Evolutionary conservation across 2,797 vertebrate genomes (phyloP).

Genomic region (Poeciliopsis gracilis): DNA sequence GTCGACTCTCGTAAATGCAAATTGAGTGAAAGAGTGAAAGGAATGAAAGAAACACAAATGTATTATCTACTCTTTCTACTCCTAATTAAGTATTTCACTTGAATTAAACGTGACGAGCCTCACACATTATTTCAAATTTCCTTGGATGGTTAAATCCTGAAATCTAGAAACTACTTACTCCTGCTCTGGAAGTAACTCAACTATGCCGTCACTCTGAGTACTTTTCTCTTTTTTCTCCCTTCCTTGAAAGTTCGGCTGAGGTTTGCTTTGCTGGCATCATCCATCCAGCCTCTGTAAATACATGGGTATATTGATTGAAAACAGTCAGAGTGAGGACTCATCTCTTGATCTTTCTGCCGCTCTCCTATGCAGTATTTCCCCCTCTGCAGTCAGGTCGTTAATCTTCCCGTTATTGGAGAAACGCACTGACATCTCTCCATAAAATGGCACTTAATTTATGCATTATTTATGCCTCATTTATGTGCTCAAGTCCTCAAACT

Average conservation of each 20-base stretch:
- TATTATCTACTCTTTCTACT: neutral
- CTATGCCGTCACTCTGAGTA: conserved; percentile 41
- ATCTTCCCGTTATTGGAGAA: conserved; percentile 78
- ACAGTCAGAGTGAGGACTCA: conserved; percentile 67
- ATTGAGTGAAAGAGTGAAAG: neutral
- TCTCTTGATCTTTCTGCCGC: conserved; percentile 60
- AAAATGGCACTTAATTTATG: conserved; percentile 81
- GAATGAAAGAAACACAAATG: neutral
- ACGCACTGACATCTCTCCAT: conserved; percentile 75
- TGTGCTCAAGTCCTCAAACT: conserved; percentile 72
- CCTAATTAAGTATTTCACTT: conserved; percentile 4
- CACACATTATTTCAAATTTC: conserved; percentile 6
- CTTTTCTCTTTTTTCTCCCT: conserved; percentile 32
- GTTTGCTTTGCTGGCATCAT: conserved; percentile 66
- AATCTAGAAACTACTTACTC: conserved; percentile 3
- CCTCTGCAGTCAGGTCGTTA: conserved; percentile 67
- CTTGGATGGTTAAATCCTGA: conserved; percentile 3
- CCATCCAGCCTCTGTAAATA: conserved; percentile 67
- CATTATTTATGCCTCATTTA: conserved; percentile 82
- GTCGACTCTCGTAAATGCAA: neutral
- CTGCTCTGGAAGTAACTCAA: conserved; percentile 12
- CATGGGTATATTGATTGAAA: conserved; percentile 71
- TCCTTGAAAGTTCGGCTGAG: conserved; percentile 52
- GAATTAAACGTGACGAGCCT: neutral
- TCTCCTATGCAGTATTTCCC: conserved; percentile 55